A percentile compares a stretch with the other conserved stretches of the same genome.
Evolutionary conservation across 2,888 invertebrate genomes (phyloP).

Genomic region (Nephrotoma appendiculata): DNA sequence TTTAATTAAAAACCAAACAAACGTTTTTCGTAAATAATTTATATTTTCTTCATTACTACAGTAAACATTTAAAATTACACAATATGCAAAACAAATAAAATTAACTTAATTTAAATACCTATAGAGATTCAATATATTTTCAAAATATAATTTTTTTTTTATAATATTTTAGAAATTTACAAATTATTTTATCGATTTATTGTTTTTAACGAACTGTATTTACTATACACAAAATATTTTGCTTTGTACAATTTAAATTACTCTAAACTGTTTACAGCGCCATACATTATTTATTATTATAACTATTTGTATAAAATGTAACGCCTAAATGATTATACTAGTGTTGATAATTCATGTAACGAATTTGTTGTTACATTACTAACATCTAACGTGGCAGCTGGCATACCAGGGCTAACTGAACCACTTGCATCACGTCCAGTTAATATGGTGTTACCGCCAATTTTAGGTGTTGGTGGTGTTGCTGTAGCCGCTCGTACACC

Average conservation of each 20-base stretch:
- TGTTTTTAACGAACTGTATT: not conserved
- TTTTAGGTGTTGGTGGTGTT: slow-evolving; percentile 32
- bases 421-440: slow-evolving; percentile 38
- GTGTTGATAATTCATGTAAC: slow-evolving; percentile 53
- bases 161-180: not conserved
- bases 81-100: not conserved
- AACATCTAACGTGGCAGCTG: slow-evolving; percentile 39
- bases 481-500: slow-evolving; percentile 30
- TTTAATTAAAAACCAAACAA: not conserved
- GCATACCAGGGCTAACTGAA: slow-evolving; percentile 48
- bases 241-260: not conserved
- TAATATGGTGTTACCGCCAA: slow-evolving; percentile 13
- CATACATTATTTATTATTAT: not conserved
- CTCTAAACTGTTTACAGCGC: not conserved
- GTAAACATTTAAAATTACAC: not conserved
- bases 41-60: not conserved
- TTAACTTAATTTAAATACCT: not conserved
- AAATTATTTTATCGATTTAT: not conserved
- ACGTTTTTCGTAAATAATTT: not conserved
- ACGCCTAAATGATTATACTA: slow-evolving; percentile 34
- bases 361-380: slow-evolving; percentile 46
- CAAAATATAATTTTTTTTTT: not conserved
- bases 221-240: not conserved
- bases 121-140: not conserved
- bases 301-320: not conserved